Evolutionary conservation across 1,140 invertebrate species (phyloP).

Genomic region (Drosophila aff.): DNA sequence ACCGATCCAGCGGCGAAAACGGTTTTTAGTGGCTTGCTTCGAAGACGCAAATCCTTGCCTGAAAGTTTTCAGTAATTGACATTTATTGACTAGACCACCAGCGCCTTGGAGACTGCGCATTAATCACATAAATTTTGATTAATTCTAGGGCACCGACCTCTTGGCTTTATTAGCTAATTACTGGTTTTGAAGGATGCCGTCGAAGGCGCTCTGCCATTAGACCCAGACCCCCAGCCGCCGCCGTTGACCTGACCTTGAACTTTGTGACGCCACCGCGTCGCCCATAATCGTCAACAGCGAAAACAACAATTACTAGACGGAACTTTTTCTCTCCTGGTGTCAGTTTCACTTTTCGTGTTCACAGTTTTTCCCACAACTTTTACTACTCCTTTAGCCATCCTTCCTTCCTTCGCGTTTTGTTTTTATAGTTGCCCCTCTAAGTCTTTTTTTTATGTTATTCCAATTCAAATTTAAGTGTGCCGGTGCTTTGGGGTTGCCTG

Average conservation of each 20-base stretch:
- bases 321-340: constrained; percentile 59
- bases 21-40: constrained; percentile 20
- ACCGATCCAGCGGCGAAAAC: constrained; percentile 12
- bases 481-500: constrained; percentile 15
- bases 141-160: constrained; percentile 19
- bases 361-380: constrained; percentile 29
- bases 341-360: constrained; percentile 73
- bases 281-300: constrained; percentile 43
- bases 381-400: constrained; percentile 24
- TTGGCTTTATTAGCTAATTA: constrained; percentile 27
- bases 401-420: constrained; percentile 24
- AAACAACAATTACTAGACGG: constrained; percentile 33
- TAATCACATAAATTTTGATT: constrained; percentile 47
- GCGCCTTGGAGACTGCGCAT: constrained; percentile 8
- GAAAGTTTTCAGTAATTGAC: constrained; percentile 53
- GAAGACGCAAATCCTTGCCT: constrained; percentile 4
- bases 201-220: neutral
- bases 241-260: constrained; percentile 64
- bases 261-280: constrained; percentile 59
- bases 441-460: constrained; percentile 29
- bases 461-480: constrained; percentile 63
- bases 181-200: neutral
- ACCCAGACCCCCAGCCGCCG: constrained; percentile 15
- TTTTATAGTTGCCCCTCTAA: constrained; percentile 24
- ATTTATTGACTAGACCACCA: constrained; percentile 51